A percentile compares a stretch with the other conserved stretches of the same genome.
Conservation (phyloP, 2,888 invertebrate genomes). For the Mimas tiliae region DNA sequence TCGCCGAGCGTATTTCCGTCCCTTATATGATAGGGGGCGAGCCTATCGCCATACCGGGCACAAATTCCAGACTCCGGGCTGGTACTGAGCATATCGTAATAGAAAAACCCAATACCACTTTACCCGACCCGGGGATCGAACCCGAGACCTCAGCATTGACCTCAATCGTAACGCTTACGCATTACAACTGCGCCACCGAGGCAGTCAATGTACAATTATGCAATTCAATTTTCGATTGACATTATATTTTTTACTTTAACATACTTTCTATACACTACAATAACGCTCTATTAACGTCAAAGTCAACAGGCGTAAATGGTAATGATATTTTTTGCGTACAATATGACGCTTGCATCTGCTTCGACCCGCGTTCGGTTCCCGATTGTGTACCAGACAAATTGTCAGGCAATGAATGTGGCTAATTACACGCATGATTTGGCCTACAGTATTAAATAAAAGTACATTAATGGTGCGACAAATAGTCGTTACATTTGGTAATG, state of each 20-base stretch:
- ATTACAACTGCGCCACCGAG: too few relatives aligned
- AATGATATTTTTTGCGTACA: conserved; percentile 11
- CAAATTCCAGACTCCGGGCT: too few relatives aligned
- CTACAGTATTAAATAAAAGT: background rate
- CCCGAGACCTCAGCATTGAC: too few relatives aligned
- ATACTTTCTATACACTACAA: background rate
- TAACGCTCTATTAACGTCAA: background rate
- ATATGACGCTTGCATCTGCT: conserved; percentile 26
- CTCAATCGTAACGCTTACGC: too few relatives aligned
- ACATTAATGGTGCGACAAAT: background rate
- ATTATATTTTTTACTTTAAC: background rate
- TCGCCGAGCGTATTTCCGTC: too few relatives aligned
- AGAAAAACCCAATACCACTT: too few relatives aligned
- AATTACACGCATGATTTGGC: conserved; percentile 17
- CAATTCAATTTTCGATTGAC: too few relatives aligned
- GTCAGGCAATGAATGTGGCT: conserved; percentile 22
- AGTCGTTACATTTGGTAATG: background rate
- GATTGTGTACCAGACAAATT: conserved; percentile 27
- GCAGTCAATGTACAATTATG: too few relatives aligned
- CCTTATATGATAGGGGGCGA: too few relatives aligned
- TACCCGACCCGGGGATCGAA: too few relatives aligned
- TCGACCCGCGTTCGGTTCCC: conserved; percentile 25
- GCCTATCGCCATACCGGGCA: too few relatives aligned
- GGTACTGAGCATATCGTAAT: too few relatives aligned
- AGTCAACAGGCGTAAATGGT: conserved; percentile 19